Conservation (phyloP, 2,888 invertebrate species). For the Cancer borealis region DNA sequence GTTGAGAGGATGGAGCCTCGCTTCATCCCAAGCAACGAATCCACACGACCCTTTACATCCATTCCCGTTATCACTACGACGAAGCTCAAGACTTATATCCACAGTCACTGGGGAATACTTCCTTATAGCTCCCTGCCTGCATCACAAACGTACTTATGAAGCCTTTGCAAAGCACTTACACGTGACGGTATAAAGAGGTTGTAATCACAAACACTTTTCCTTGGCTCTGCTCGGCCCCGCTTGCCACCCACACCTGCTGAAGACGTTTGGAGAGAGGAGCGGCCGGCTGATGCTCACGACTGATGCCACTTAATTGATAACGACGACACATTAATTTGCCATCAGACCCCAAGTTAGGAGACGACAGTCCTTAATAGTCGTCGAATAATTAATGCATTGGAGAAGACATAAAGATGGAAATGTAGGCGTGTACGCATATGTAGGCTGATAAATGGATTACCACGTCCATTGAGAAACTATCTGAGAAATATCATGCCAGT, state of each 20-base stretch:
- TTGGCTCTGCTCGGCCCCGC: neutral
- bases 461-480: neutral
- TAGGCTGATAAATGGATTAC: neutral
- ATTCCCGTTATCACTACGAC: neutral
- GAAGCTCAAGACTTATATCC: neutral
- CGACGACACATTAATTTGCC: conserved; percentile 62
- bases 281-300: conserved; percentile 55
- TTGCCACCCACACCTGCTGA: conserved; percentile 42
- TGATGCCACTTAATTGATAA: conserved; percentile 61
- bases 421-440: neutral
- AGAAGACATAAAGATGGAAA: conserved; percentile 39
- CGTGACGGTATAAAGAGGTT: neutral
- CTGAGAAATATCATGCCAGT: conserved; percentile 5
- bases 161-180: neutral
- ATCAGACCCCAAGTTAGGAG: conserved; percentile 27
- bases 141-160: neutral
- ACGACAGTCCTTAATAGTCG: neutral
- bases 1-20: neutral
- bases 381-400: neutral
- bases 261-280: neutral
- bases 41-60: neutral
- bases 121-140: neutral
- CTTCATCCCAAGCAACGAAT: neutral
- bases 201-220: neutral
- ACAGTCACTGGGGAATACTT: neutral